phyloP scores from a whole-genome alignment of 2,797 vertebrate genomes.

The Masticophis lateralis region DNA sequence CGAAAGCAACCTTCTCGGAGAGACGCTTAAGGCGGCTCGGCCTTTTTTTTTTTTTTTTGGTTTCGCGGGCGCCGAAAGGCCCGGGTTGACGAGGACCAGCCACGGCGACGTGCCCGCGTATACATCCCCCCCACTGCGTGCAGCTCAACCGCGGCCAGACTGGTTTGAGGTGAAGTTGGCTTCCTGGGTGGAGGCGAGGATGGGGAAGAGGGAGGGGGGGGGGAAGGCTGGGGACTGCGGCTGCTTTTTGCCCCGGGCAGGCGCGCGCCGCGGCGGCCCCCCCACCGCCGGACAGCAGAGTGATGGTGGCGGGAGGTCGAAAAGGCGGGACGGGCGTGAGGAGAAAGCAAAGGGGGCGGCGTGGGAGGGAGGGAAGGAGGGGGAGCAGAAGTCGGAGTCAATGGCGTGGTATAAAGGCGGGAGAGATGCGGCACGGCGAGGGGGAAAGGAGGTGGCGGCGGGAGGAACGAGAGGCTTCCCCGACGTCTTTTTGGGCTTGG shows the following conservation, averaged over 20 bases:
- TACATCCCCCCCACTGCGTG: neutral
- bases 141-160: neutral
- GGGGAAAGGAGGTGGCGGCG: neutral
- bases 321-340: no score
- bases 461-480: neutral
- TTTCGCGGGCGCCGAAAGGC: neutral
- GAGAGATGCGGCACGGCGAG: neutral
- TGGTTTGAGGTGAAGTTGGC: neutral
- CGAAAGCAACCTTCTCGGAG: neutral
- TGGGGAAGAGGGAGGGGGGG: fast-evolving
- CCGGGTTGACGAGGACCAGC: neutral
- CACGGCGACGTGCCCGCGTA: neutral
- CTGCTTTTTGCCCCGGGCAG: no score
- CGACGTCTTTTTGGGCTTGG: neutral
- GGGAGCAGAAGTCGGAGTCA: neutral
- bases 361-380: neutral
- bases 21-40: neutral
- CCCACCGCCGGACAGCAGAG: neutral
- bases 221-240: neutral
- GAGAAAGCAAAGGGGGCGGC: neutral
- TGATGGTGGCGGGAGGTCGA: fast-evolving
- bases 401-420: neutral
- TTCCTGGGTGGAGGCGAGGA: neutral
- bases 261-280: neutral
- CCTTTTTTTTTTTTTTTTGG: neutral